Conservation (phyloP, 2,888 invertebrate species). For the Aphidius colemani region DNA sequence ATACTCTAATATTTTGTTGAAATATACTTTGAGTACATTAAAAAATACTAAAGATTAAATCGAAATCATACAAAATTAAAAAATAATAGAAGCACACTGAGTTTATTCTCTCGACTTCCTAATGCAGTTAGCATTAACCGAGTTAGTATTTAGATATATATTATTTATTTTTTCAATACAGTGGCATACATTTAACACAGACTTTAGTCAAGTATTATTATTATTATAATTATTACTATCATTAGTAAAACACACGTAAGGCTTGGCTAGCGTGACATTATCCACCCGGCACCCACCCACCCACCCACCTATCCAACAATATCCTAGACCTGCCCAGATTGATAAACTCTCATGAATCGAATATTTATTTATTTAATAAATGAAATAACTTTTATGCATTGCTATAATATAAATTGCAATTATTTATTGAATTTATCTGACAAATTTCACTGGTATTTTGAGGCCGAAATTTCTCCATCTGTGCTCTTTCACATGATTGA, state of each 20-base stretch:
- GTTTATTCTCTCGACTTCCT: conserved; percentile 42
- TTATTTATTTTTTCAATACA: conserved; percentile 29
- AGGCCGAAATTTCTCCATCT: too few species aligned
- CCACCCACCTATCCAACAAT: background rate
- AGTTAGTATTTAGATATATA: conserved; percentile 46
- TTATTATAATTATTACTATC: background rate
- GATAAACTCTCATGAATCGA: too few species aligned
- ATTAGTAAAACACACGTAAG: background rate
- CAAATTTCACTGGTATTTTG: too few species aligned
- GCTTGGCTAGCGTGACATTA: background rate
- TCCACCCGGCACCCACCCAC: conserved; percentile 13
- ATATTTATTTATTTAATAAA: too few species aligned
- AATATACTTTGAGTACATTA: too few species aligned
- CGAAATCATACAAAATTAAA: background rate
- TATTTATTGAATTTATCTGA: too few species aligned
- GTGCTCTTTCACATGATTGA: too few species aligned
- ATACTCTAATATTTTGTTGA: too few species aligned
- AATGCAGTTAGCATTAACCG: conserved; percentile 53
- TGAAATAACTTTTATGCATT: too few species aligned
- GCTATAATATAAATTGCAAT: too few species aligned
- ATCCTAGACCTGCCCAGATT: too few species aligned
- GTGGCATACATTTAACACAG: conserved; percentile 16
- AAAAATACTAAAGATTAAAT: background rate
- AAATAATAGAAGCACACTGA: conserved; percentile 23
- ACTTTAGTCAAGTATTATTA: too few species aligned